Percentiles rank a stretch among this genome's conserved stretches.
phyloP scores from a whole-genome alignment of 2,888 invertebrate species.

The Agrilus biguttatus region DNA sequence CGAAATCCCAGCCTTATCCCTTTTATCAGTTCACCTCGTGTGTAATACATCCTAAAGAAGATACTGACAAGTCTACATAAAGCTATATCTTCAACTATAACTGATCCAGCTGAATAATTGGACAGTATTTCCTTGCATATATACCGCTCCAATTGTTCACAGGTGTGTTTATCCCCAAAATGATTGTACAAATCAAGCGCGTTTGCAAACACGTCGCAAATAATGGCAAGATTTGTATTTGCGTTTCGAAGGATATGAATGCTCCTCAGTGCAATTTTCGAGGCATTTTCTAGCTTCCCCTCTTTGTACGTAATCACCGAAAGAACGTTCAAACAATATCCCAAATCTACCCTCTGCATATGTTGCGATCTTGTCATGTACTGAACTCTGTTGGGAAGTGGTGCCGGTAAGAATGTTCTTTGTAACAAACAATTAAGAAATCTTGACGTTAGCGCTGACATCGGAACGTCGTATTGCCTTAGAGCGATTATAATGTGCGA shows the following conservation, averaged over 20 bases:
- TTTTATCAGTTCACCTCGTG: slow-evolving; percentile 25
- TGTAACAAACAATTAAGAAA: too few relatives aligned
- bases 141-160: slow-evolving; percentile 26
- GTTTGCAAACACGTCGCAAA: slow-evolving; percentile 35
- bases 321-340: slow-evolving; percentile 13
- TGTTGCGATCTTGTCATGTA: not conserved
- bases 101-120: slow-evolving; percentile 21
- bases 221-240: slow-evolving; percentile 29
- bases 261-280: slow-evolving; percentile 16
- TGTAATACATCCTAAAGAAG: slow-evolving; percentile 32
- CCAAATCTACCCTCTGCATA: slow-evolving; percentile 9
- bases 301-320: slow-evolving; percentile 14
- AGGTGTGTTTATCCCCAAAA: slow-evolving; percentile 27
- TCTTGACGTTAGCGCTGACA: slow-evolving; percentile 11
- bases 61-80: slow-evolving; percentile 33
- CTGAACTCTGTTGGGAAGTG: not conserved
- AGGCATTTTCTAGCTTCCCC: slow-evolving; percentile 20
- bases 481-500: slow-evolving; percentile 15
- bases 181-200: slow-evolving; percentile 34
- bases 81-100: slow-evolving; percentile 33
- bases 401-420: too few relatives aligned
- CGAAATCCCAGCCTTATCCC: slow-evolving; percentile 32
- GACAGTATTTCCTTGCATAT: slow-evolving; percentile 15
- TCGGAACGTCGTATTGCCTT: slow-evolving; percentile 17
- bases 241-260: slow-evolving; percentile 10